Percentiles rank a stretch among this genome's conserved stretches.
These are phyloP conservation scores for Larimichthys polyactis DNA, from an alignment of 2,113 vertebrate species.

Conservation along the genomic window DNA sequence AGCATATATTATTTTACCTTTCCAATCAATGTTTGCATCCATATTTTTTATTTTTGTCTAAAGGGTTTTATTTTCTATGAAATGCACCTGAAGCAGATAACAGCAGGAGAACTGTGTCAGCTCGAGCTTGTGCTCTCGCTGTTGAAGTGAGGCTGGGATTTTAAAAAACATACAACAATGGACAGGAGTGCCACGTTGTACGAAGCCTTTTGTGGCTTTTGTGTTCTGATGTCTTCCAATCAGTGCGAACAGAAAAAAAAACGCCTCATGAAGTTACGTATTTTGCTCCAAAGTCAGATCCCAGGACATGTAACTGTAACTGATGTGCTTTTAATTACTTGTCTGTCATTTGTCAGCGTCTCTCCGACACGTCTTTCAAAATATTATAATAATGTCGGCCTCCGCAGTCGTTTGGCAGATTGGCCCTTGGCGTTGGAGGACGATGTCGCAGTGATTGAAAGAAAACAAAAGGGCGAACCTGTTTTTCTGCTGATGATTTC, in stretches of 20 bases:
- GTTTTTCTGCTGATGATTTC: neutral
- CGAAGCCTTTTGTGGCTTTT: neutral
- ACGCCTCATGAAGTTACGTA: neutral
- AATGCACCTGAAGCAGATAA: neutral
- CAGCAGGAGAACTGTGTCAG: neutral
- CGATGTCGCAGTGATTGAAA: neutral
- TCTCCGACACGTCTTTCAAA: neutral
- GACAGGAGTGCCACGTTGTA: neutral
- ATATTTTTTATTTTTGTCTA: neutral
- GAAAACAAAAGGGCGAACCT: neutral
- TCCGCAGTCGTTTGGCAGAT: neutral
- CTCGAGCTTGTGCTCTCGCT: neutral
- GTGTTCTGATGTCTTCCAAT: neutral
- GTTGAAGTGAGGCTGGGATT: neutral
- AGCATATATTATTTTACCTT: neutral
- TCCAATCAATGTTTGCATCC: neutral
- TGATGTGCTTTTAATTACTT: neutral
- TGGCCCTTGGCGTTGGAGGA: neutral
- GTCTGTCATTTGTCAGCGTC: neutral
- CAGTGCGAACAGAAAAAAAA: neutral
- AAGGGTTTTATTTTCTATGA: neutral
- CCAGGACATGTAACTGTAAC: neutral
- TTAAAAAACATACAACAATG: neutral
- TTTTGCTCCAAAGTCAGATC: neutral
- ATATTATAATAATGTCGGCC: neutral